A percentile compares a stretch with the other conserved stretches of the same genome.
These are phyloP conservation scores for Ochotona curzoniae DNA, from an alignment of 2,113 vertebrate genomes.

Conservation along the genomic window DNA sequence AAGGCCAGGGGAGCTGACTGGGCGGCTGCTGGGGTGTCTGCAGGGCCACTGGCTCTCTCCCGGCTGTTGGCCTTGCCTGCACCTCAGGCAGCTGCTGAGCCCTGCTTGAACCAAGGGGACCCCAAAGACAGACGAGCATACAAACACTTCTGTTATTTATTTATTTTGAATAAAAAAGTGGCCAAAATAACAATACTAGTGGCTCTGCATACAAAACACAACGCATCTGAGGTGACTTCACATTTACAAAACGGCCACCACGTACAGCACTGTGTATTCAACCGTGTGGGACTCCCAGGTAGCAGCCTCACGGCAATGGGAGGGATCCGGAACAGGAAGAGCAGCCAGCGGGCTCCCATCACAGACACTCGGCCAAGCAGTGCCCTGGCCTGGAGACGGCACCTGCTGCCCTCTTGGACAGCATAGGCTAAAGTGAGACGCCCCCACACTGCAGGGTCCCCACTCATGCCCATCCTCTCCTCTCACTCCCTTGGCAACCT, in stretches of 20 bases:
- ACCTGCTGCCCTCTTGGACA: neutral
- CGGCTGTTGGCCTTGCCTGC: too few relatives aligned
- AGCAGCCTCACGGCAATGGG: neutral
- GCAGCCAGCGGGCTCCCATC: neutral
- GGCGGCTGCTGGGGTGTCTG: rapidly evolving
- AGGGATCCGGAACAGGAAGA: neutral
- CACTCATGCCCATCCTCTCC: neutral
- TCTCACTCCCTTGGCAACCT: neutral
- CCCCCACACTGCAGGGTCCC: neutral
- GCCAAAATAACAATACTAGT: constrained; percentile 66
- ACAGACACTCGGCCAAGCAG: neutral
- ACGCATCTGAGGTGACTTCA: constrained; percentile 25
- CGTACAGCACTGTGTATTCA: constrained; percentile 52
- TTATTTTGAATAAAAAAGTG: constrained; percentile 80
- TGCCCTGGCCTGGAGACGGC: neutral
- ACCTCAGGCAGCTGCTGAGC: neutral
- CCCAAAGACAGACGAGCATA: neutral
- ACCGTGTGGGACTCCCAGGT: neutral
- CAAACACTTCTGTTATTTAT: constrained; percentile 58
- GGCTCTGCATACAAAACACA: constrained; percentile 73
- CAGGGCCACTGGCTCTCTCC: neutral
- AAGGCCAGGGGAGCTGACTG: neutral
- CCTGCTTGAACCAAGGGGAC: neutral
- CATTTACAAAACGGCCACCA: constrained; percentile 46
- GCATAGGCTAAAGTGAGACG: neutral